Conservation (phyloP, 1,140 invertebrate species). For the Nephila pilipes region DNA sequence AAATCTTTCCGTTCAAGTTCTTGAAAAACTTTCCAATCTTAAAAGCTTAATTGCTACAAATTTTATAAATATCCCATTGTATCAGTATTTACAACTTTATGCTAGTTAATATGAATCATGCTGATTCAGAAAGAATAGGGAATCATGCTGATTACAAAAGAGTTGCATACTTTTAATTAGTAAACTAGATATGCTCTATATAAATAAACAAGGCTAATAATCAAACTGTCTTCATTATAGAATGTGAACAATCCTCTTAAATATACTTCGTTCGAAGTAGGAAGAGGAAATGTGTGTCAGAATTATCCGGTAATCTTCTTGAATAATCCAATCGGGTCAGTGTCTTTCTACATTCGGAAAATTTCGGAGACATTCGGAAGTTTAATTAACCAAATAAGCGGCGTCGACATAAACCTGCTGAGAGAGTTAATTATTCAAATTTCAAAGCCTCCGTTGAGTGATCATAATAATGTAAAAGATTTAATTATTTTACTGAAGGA, state of each 20-base stretch:
- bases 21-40: too few species aligned
- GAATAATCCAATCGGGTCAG: conserved; percentile 9
- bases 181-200: too few species aligned
- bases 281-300: neutral
- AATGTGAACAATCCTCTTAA: neutral
- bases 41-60: too few species aligned
- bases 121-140: too few species aligned
- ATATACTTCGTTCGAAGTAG: neutral
- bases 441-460: neutral
- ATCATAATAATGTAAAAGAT: conserved; percentile 27
- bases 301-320: conserved; percentile 18
- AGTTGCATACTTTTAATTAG: too few species aligned
- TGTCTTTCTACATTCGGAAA: neutral
- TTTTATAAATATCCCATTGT: too few species aligned
- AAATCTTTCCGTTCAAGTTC: too few species aligned
- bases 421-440: conserved; percentile 20
- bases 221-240: neutral
- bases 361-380: neutral
- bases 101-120: too few species aligned
- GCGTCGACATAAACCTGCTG: neutral
- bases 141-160: too few species aligned
- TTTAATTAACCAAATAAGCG: conserved; percentile 40
- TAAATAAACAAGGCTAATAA: neutral
- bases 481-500: conserved; percentile 51
- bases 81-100: too few species aligned